A percentile compares a stretch with the other conserved stretches of the same genome.
These are phyloP conservation scores for Rhopalosiphum padi DNA, from an alignment of 1,140 invertebrate species.

Conservation along the genomic window DNA sequence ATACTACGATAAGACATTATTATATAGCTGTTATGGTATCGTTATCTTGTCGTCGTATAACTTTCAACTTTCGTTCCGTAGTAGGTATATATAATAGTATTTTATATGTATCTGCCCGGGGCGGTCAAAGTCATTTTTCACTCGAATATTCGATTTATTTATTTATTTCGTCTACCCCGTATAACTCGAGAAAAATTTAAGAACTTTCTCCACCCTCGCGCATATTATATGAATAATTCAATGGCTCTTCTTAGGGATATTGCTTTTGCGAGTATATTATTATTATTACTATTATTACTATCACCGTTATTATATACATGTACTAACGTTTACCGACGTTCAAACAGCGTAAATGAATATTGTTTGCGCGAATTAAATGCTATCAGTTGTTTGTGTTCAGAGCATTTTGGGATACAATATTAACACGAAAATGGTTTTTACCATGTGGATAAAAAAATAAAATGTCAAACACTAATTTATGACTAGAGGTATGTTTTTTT, in stretches of 20 bases:
- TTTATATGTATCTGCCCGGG: neutral
- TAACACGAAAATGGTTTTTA: neutral
- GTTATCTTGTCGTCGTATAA: neutral
- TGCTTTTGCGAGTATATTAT: neutral
- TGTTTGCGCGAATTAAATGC: neutral
- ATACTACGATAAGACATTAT: neutral
- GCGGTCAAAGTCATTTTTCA: conserved; percentile 9
- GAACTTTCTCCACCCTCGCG: neutral
- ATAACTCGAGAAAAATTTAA: neutral
- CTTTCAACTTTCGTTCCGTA: no score
- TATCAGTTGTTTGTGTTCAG: neutral
- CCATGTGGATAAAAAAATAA: neutral
- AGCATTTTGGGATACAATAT: neutral
- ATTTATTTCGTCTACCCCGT: neutral
- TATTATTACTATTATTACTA: neutral
- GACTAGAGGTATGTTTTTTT: neutral
- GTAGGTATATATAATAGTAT: neutral
- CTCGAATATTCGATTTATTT: neutral
- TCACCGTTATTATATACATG: neutral
- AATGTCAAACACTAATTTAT: neutral
- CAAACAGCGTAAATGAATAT: neutral
- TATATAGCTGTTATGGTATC: neutral
- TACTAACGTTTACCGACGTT: neutral
- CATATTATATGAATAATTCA: conserved; percentile 1
- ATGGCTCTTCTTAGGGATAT: neutral